Percentiles rank a stretch among this genome's conserved stretches.
Evolutionary conservation across 2,888 invertebrate species (phyloP).

Genomic region (Dryobota labecula): DNA sequence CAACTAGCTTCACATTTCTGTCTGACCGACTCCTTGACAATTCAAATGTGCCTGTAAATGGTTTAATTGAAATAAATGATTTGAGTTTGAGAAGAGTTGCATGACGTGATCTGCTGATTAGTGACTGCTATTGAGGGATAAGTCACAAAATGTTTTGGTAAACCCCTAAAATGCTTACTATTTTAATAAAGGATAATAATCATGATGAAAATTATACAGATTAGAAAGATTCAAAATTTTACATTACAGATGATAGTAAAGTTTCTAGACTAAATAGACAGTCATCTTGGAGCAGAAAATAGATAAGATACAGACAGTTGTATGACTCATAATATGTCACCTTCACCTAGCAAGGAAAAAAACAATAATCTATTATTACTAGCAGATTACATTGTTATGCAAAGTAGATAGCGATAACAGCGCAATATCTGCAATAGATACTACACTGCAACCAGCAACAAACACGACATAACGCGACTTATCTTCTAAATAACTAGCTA

Average conservation of each 20-base stretch:
- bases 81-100: too few species aligned
- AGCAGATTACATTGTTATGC: conserved; percentile 25
- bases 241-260: too few species aligned
- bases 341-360: conserved; percentile 21
- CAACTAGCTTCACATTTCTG: too few species aligned
- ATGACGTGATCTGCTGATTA: not conserved
- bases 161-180: too few species aligned
- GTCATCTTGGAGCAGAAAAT: not conserved
- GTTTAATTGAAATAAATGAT: too few species aligned
- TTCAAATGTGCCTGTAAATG: too few species aligned
- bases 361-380: conserved; percentile 24
- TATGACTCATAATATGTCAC: conserved; percentile 21
- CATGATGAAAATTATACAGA: too few species aligned
- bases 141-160: not conserved
- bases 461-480: not conserved
- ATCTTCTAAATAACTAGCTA: too few species aligned
- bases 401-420: not conserved
- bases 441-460: not conserved
- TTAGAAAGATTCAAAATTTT: too few species aligned
- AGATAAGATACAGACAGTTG: not conserved
- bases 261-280: not conserved
- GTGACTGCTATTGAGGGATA: not conserved
- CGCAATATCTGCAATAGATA: not conserved
- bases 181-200: too few species aligned
- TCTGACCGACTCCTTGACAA: too few species aligned